Conservation (phyloP, 2,797 vertebrate genomes). For the Mareca penelope region DNA sequence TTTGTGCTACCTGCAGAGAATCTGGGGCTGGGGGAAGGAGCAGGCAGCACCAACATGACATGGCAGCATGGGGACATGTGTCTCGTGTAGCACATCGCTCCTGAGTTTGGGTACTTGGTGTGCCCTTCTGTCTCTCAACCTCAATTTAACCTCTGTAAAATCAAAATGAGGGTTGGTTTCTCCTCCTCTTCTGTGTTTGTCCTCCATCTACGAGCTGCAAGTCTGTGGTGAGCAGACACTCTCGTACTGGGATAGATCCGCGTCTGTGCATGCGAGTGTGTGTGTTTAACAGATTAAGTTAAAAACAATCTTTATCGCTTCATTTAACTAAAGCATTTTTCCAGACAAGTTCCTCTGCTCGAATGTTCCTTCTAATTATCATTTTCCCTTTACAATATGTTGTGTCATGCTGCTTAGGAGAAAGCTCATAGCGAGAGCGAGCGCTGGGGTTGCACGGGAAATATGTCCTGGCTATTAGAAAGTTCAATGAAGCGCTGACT, state of each 20-base stretch:
- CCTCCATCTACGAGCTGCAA: fast-evolving
- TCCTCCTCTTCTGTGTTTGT: neutral
- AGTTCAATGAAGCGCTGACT: slow-evolving; percentile 75
- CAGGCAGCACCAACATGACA: fast-evolving
- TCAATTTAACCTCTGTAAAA: neutral
- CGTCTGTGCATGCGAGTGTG: neutral
- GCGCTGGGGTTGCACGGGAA: slow-evolving; percentile 63
- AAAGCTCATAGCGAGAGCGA: slow-evolving; percentile 62
- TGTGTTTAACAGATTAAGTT: slow-evolving; percentile 74
- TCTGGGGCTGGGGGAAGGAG: neutral
- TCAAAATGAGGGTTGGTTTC: neutral
- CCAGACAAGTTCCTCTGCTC: slow-evolving; percentile 75
- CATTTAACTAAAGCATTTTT: slow-evolving; percentile 79
- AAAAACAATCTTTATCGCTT: slow-evolving; percentile 73
- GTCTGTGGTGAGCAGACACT: neutral
- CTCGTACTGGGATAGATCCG: neutral
- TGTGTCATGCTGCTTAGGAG: slow-evolving; percentile 71
- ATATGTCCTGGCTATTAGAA: slow-evolving; percentile 78
- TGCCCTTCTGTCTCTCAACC: neutral
- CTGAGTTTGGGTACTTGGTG: neutral
- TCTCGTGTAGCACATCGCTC: neutral
- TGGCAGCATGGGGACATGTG: neutral
- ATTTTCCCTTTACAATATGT: slow-evolving; percentile 79
- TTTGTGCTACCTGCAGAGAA: neutral
- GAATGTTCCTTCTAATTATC: slow-evolving; percentile 79